phyloP scores from a whole-genome alignment of 2,888 invertebrate species.

The Mythimna lalbum region DNA sequence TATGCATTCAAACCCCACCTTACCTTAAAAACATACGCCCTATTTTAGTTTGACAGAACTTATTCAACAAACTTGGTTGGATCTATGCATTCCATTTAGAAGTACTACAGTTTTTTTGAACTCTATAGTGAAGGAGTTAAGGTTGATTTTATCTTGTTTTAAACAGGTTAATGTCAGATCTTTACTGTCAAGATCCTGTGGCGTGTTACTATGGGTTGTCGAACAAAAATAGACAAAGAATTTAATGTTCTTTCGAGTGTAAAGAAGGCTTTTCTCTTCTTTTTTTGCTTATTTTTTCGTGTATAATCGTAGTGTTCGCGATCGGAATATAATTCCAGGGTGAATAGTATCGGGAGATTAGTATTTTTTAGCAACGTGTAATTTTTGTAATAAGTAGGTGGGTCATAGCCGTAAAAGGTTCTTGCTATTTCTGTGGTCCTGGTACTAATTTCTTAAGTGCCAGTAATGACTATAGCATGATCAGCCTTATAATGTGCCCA shows the following conservation, averaged over 20 bases:
- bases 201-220: constrained; percentile 84
- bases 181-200: constrained; percentile 81
- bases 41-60: constrained; percentile 53
- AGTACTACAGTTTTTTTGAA: constrained; percentile 34
- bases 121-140: constrained; percentile 41
- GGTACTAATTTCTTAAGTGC: constrained; percentile 21
- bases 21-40: constrained; percentile 55
- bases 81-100: constrained; percentile 67
- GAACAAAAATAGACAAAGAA: constrained; percentile 85
- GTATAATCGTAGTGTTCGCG: constrained; percentile 69
- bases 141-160: constrained; percentile 61
- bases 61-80: constrained; percentile 59
- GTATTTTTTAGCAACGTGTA: constrained; percentile 46
- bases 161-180: constrained; percentile 72
- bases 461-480: constrained; percentile 1
- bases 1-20: constrained; percentile 49
- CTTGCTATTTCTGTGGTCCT: constrained; percentile 30
- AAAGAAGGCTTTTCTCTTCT: constrained; percentile 68
- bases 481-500: too few species aligned
- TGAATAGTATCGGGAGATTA: constrained; percentile 46
- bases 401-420: constrained; percentile 17
- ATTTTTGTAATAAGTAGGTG: constrained; percentile 52
- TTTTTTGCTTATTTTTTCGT: constrained; percentile 68
- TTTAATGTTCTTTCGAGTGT: constrained; percentile 84
- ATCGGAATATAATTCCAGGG: constrained; percentile 67